These are phyloP conservation scores for Apoderus coryli DNA, from an alignment of 2,888 invertebrate genomes.

Conservation along the genomic window DNA sequence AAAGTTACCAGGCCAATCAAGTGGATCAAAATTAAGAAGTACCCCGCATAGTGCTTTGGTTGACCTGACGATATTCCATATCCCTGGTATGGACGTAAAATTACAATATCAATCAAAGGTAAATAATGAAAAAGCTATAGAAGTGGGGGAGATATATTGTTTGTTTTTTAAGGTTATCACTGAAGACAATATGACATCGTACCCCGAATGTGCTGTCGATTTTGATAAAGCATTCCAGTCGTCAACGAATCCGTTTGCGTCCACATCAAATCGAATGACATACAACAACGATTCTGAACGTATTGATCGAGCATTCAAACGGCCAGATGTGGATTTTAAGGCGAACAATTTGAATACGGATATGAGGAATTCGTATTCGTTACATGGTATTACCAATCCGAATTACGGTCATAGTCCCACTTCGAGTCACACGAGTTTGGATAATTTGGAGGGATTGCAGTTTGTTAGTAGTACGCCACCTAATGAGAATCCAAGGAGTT, in stretches of 20 bases:
- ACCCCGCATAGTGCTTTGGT: conserved; percentile 35
- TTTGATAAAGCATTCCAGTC: conserved; percentile 24
- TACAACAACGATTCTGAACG: conserved; percentile 24
- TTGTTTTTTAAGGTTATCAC: conserved; percentile 17
- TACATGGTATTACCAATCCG: conserved; percentile 32
- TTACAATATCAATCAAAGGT: conserved; percentile 33
- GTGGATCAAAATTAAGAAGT: conserved; percentile 27
- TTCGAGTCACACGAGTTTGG: conserved; percentile 22
- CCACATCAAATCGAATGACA: conserved; percentile 12
- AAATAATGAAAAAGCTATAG: conserved; percentile 4
- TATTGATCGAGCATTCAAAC: conserved; percentile 30
- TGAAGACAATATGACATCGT: conserved; percentile 15
- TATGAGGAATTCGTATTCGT: conserved; percentile 22
- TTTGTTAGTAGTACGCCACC: conserved; percentile 22
- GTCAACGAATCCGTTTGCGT: conserved; percentile 10
- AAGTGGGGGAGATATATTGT: neutral
- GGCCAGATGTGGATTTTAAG: conserved; percentile 23
- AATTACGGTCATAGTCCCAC: conserved; percentile 29
- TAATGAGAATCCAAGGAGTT: too few relatives aligned
- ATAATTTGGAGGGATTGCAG: conserved; percentile 23
- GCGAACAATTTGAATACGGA: conserved; percentile 16
- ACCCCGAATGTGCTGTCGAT: conserved; percentile 18
- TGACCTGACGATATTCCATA: conserved; percentile 77
- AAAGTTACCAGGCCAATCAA: conserved; percentile 25
- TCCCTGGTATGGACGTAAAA: conserved; percentile 75